Evolutionary conservation across 2,888 invertebrate genomes (phyloP).

Genomic region (Nomada lathburiana): DNA sequence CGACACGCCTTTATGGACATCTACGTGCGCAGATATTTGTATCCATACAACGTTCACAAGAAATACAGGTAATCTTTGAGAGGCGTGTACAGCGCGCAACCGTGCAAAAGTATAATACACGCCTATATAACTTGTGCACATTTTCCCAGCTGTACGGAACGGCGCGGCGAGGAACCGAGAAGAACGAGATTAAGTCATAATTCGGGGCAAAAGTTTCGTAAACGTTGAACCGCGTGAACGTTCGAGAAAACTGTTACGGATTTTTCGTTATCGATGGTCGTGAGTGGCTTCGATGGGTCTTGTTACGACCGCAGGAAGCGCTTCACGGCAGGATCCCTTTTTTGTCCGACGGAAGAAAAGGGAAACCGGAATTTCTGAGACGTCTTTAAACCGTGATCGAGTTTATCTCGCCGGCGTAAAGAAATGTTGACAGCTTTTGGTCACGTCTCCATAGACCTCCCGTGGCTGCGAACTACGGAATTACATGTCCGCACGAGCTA

Average conservation of each 20-base stretch:
- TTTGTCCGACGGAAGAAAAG: conserved; percentile 13
- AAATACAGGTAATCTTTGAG: not conserved
- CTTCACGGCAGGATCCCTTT: conserved; percentile 22
- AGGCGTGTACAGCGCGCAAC: not conserved
- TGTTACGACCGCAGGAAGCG: conserved; percentile 48
- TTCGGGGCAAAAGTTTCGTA: too few species aligned
- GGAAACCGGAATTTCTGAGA: conserved; percentile 17
- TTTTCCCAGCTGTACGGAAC: too few species aligned
- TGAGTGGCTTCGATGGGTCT: conserved; percentile 38
- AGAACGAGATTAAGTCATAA: too few species aligned
- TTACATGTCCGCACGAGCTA: conserved; percentile 42
- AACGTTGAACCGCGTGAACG: too few species aligned
- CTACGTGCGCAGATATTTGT: not conserved
- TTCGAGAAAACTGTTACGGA: not conserved
- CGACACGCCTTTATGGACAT: conserved; percentile 23
- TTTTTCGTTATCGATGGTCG: conserved; percentile 33
- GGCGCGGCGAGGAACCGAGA: too few species aligned
- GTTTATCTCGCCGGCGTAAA: conserved; percentile 60
- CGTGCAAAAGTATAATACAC: too few species aligned
- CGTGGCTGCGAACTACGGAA: conserved; percentile 32
- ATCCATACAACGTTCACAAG: not conserved
- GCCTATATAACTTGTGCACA: too few species aligned
- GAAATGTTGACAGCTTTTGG: conserved; percentile 72
- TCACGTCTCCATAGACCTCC: conserved; percentile 74
- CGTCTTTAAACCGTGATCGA: conserved; percentile 63